Evolutionary conservation across 2,113 vertebrate genomes (phyloP).

Genomic region (Channa maculata): DNA sequence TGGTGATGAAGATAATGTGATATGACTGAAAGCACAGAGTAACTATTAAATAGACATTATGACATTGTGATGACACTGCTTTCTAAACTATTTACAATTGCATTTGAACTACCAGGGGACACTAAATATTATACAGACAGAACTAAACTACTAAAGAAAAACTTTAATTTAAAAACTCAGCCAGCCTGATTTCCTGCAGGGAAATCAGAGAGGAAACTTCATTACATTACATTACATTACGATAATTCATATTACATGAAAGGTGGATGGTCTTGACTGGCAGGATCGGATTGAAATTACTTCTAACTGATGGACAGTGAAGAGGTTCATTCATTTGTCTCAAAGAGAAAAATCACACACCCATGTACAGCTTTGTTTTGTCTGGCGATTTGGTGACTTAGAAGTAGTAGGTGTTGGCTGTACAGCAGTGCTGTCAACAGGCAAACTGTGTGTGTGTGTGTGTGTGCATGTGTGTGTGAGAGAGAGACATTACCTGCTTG

Average conservation of each 20-base stretch:
- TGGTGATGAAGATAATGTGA: not conserved
- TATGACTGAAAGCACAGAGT: not conserved
- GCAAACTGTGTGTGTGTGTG: constrained; percentile 28
- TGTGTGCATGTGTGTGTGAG: constrained; percentile 10
- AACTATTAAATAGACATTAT: not conserved
- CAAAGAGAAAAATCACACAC: not conserved
- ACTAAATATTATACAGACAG: not conserved
- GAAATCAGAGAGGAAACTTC: not conserved
- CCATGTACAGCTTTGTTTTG: constrained; percentile 7
- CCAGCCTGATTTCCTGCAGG: too few relatives aligned
- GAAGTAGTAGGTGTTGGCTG: constrained; percentile 52
- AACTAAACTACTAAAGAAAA: too few relatives aligned
- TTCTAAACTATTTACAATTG: not conserved
- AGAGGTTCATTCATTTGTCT: constrained; percentile 40
- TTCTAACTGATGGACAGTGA: not conserved
- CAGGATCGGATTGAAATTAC: too few relatives aligned
- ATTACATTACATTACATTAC: not conserved
- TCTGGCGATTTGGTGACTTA: constrained; percentile 19
- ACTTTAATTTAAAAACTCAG: too few relatives aligned
- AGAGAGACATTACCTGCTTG: constrained; percentile 73
- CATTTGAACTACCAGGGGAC: not conserved
- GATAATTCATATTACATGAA: not conserved
- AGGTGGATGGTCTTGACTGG: not conserved
- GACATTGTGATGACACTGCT: not conserved
- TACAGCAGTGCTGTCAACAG: constrained; percentile 22